Percentiles rank a stretch among this genome's conserved stretches.
phyloP scores from a whole-genome alignment of 2,888 invertebrate species.

The Salpingus planirostris region DNA sequence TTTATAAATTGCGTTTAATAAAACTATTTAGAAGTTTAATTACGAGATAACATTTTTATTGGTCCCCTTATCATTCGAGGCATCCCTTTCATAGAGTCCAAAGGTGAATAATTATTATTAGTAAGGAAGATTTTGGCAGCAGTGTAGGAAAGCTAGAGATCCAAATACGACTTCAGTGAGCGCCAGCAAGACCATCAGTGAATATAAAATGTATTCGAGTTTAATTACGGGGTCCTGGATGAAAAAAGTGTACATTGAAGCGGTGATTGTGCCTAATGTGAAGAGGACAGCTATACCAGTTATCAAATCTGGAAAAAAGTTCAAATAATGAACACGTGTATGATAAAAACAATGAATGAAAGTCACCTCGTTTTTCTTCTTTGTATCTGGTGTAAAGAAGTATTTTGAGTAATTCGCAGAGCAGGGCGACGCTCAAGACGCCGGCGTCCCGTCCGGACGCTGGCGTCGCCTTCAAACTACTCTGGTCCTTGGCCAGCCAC shows the following conservation, averaged over 20 bases:
- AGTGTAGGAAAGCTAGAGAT: conserved; percentile 22
- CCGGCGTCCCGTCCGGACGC: conserved; percentile 25
- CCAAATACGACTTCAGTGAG: conserved; percentile 27
- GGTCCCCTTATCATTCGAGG: no score
- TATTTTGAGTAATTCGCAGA: conserved; percentile 27
- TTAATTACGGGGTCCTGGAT: conserved; percentile 25
- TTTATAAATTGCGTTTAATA: conserved; percentile 23
- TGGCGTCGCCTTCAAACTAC: conserved; percentile 23
- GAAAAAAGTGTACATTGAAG: conserved; percentile 25
- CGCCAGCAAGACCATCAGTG: conserved; percentile 23
- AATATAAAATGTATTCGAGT: conserved; percentile 27
- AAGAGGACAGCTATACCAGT: conserved; percentile 26
- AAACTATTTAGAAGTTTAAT: not conserved
- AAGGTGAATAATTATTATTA: conserved; percentile 19
- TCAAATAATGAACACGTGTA: no score
- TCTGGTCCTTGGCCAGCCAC: conserved; percentile 26
- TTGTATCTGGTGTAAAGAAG: conserved; percentile 25
- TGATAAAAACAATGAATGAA: not conserved
- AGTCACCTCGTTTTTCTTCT: conserved; percentile 22
- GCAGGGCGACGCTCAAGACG: conserved; percentile 23
- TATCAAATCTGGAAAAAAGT: conserved; percentile 21
- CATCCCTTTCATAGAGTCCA: no score
- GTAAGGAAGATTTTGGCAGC: conserved; percentile 25
- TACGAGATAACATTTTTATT: conserved; percentile 4
- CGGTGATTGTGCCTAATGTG: conserved; percentile 22